Evolutionary conservation across 37 sponge, comb jelly and placozoan genomes (phyloP), one percentile per base, ranked within the genome.

Genomic region (Geodia barretti): DNA sequence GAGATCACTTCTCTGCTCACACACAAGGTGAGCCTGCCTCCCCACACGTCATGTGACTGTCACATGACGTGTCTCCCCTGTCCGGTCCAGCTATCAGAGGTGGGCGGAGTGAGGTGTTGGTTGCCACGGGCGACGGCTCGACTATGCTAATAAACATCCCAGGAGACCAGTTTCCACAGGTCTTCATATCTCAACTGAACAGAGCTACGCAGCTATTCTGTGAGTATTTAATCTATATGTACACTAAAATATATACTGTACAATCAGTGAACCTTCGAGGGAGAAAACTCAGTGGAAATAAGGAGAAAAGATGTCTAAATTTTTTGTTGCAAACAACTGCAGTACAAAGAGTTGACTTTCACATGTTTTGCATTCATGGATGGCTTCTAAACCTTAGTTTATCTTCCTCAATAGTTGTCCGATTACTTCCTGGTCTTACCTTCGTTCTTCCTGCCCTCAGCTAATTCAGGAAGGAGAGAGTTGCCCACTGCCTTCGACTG

Each of bases 141-240:
- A 73, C 72, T 42, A n/a, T 77, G 11, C 73, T 70, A 7, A 38
- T 77, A 25, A 63, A 72, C 36, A 41, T 85, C 34, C 73, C 78
- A 28, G 39, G 54, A 39, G 73, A 77, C 62, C 25, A 73, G 3
- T 41, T 29, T 25, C 77, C 79, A 26, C 79, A 78, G 29, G 54
- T 85, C 64, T 78, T 85, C 54, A 60, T 85, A 72, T 64, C 65
- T 29, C 79, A 77, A 47, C 40, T 85, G 25, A 85, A 70, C 69
- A 77, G 59, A 33, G 79, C 86, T 20, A 62, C 70, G 24, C 63
- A 85, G 33, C 61, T 60, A 24, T 76, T 68, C 36, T 21, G 84
- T 84, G 31, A 79, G 80, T 68, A 7, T 14, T 17, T 47, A n/a
- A n/a, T 21, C 25, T 11, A 58, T 58, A 21, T 19, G 60, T n/a